Evolutionary conservation across 2,113 vertebrate genomes (phyloP).

Genomic region (Oncorhynchus masou): DNA sequence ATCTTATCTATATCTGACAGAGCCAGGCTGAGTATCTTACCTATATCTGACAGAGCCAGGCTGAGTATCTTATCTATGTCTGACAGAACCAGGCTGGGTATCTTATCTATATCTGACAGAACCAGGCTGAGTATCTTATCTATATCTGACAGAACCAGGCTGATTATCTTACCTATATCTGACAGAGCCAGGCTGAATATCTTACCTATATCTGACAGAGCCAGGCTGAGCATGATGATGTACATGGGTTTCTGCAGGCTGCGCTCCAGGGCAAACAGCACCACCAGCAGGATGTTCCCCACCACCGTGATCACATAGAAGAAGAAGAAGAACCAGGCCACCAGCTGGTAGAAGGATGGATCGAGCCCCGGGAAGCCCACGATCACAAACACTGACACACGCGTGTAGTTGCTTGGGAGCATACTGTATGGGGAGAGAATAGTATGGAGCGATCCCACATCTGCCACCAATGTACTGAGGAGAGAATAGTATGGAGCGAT

Average conservation of each 20-base stretch:
- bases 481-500: background rate
- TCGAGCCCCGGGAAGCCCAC: conserved; percentile 51
- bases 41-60: conserved; percentile 54
- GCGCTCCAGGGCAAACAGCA: conserved; percentile 42
- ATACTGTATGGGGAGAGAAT: conserved; percentile 33
- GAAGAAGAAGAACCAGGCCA: conserved; percentile 39
- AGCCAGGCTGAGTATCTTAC: background rate
- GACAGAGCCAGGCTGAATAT: background rate
- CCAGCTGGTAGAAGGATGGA: conserved; percentile 30
- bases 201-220: conserved; percentile 51
- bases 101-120: too few species aligned
- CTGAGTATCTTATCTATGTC: conserved; percentile 33
- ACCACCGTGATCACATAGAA: conserved; percentile 44
- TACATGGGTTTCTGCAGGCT: conserved; percentile 63
- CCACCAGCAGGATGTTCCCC: conserved; percentile 48
- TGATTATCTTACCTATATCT: background rate
- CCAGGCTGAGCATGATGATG: conserved; percentile 57
- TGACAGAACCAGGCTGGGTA: too few species aligned
- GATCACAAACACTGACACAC: conserved; percentile 47
- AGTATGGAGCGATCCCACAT: background rate
- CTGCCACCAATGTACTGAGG: background rate
- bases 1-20: background rate
- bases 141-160: background rate
- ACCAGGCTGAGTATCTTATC: too few species aligned
- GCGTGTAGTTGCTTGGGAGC: conserved; percentile 19